These are phyloP conservation scores for Apotomis turbidana DNA, from an alignment of 2,888 invertebrate species.

Conservation along the genomic window DNA sequence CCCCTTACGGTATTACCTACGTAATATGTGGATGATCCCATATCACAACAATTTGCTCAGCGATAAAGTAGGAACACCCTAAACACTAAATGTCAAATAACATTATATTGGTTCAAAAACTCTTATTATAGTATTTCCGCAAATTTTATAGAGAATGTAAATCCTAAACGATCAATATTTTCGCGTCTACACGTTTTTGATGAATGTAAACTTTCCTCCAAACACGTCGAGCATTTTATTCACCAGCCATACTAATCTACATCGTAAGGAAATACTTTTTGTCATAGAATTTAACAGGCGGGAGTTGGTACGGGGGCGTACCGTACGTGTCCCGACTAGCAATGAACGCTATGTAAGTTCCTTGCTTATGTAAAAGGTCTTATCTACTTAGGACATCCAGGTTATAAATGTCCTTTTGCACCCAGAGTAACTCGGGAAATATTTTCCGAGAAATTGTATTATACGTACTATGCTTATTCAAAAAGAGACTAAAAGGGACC, in stretches of 20 bases:
- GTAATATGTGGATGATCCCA: too few species aligned
- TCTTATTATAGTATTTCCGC: not conserved
- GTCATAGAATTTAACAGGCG: conserved; percentile 38
- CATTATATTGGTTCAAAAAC: too few species aligned
- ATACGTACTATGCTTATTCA: not conserved
- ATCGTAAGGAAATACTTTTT: conserved; percentile 36
- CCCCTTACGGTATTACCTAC: too few species aligned
- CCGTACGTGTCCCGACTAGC: conserved; percentile 27
- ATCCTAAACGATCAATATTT: not conserved
- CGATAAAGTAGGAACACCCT: too few species aligned
- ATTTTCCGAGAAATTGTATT: conserved; percentile 8
- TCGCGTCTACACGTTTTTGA: not conserved
- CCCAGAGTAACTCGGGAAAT: conserved; percentile 1
- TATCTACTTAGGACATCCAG: not conserved
- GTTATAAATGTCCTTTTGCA: not conserved
- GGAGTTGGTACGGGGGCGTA: conserved; percentile 19
- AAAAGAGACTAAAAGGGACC: not conserved
- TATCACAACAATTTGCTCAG: too few species aligned
- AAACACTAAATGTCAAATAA: too few species aligned
- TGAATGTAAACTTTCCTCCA: conserved; percentile 6
- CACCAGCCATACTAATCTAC: conserved; percentile 28
- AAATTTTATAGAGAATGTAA: not conserved
- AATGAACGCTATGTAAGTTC: not conserved
- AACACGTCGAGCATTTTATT: conserved; percentile 16
- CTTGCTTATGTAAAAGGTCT: conserved; percentile 1